Percentiles rank a stretch among this genome's conserved stretches.
phyloP scores from a whole-genome alignment of 2,113 vertebrate genomes.

The Sclerurus mexicanus region DNA sequence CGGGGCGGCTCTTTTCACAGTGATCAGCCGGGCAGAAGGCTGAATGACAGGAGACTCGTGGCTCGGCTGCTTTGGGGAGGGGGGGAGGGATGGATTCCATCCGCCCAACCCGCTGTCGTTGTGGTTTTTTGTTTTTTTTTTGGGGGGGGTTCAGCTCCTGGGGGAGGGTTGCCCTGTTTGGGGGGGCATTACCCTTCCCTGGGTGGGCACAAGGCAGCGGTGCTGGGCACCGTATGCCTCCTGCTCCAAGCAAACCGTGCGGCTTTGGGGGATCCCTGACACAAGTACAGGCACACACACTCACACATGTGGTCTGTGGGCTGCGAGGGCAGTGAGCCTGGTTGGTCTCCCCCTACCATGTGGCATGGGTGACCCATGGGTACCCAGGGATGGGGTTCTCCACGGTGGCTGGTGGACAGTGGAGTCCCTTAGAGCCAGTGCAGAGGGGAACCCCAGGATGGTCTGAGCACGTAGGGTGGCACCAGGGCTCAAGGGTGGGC shows the following conservation, averaged over 20 bases:
- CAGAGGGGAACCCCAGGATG: neutral
- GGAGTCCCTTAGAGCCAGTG: neutral
- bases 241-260: neutral
- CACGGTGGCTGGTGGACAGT: neutral
- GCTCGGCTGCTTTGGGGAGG: constrained; percentile 69
- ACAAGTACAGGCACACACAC: neutral
- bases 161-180: neutral
- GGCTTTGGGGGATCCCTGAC: neutral
- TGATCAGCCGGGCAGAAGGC: constrained; percentile 80
- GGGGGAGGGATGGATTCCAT: neutral
- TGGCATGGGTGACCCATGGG: neutral
- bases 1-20: constrained; percentile 80
- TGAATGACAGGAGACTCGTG: constrained; percentile 88
- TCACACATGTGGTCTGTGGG: neutral
- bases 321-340: neutral
- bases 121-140: neutral
- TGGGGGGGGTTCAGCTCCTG: neutral
- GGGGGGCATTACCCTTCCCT: neutral
- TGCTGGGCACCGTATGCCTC: neutral
- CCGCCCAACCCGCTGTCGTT: neutral
- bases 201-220: neutral
- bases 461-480: neutral
- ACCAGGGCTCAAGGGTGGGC: neutral
- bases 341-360: rapidly evolving
- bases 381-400: too few relatives aligned